phyloP scores from a whole-genome alignment of 2,888 invertebrate genomes.

The Ornithoptera priamus region DNA sequence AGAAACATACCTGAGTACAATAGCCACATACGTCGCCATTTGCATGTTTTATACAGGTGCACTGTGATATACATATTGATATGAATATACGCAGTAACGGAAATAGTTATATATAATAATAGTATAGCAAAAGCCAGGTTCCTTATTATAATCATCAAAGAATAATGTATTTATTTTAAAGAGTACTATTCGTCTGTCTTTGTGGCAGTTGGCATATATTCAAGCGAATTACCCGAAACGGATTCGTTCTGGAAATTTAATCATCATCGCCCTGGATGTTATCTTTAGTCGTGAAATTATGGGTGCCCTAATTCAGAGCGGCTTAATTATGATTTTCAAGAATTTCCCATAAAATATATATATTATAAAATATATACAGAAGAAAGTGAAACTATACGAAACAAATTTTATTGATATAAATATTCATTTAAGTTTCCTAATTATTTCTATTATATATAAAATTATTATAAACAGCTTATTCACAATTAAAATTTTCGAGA shows the following conservation, averaged over 20 bases:
- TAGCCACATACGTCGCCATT: too few species aligned
- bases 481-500: too few species aligned
- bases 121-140: neutral
- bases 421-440: neutral
- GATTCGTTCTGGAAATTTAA: constrained; percentile 17
- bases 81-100: too few species aligned
- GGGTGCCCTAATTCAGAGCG: neutral
- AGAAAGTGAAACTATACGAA: neutral
- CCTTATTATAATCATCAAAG: constrained; percentile 18
- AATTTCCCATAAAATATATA: too few species aligned
- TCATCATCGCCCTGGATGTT: constrained; percentile 12
- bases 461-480: too few species aligned
- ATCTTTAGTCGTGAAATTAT: constrained; percentile 1
- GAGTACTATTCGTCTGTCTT: constrained; percentile 14
- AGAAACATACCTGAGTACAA: too few species aligned
- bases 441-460: too few species aligned
- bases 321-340: neutral
- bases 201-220: constrained; percentile 20
- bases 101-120: too few species aligned
- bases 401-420: neutral
- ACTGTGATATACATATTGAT: too few species aligned
- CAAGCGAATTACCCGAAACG: constrained; percentile 21
- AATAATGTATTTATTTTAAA: constrained; percentile 14
- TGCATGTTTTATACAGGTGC: too few species aligned
- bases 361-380: neutral